Evolutionary conservation across 2,797 vertebrate genomes (phyloP).

Genomic region (Tragopan temminckii): DNA sequence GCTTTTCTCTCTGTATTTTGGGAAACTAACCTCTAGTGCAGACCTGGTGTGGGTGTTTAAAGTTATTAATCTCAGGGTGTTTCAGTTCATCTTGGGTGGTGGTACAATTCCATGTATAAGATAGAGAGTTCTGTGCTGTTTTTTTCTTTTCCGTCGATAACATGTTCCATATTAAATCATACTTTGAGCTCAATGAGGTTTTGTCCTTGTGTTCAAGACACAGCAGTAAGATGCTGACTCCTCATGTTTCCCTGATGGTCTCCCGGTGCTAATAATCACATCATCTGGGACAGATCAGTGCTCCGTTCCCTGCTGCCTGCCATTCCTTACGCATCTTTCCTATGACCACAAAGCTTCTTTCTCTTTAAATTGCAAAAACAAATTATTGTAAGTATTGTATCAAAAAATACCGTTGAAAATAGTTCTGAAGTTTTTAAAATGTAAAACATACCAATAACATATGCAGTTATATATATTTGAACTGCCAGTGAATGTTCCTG

Average conservation of each 20-base stretch:
- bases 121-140: not conserved
- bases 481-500: not conserved
- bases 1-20: not conserved
- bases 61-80: not conserved
- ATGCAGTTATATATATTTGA: not conserved
- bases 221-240: slow-evolving; percentile 32
- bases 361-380: not conserved
- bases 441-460: not conserved
- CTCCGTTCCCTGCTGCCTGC: not conserved
- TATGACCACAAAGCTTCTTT: not conserved
- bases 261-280: slow-evolving; percentile 35
- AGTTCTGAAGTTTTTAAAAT: not conserved
- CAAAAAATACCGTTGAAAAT: not conserved
- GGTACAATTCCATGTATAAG: not conserved
- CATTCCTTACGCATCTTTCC: not conserved
- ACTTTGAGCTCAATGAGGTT: not conserved
- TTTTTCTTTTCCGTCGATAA: not conserved
- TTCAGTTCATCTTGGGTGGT: not conserved
- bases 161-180: not conserved
- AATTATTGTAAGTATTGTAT: not conserved
- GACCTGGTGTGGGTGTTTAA: not conserved
- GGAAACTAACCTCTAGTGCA: not conserved
- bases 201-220: slow-evolving; percentile 51
- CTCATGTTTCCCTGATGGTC: slow-evolving; percentile 14
- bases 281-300: slow-evolving; percentile 23